A percentile compares a stretch with the other conserved stretches of the same genome.
Evolutionary conservation across 2,888 invertebrate genomes (phyloP).

Genomic region (Frankliniella fusca): DNA sequence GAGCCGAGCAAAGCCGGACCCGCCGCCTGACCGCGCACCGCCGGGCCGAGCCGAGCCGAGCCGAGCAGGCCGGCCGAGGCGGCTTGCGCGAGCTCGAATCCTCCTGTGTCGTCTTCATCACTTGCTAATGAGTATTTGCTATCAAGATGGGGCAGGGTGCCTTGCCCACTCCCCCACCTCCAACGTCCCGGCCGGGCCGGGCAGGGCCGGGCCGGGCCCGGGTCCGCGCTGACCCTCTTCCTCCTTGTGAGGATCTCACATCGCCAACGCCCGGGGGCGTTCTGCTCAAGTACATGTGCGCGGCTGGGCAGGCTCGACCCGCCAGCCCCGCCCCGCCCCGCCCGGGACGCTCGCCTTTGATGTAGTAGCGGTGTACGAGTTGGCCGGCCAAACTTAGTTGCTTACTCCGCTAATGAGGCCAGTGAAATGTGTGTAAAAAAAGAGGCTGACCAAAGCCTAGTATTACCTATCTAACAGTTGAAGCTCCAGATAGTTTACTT

Average conservation of each 20-base stretch:
- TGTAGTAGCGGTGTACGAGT: background rate
- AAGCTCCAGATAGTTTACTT: too few relatives aligned
- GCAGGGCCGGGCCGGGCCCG: background rate
- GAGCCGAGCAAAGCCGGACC: background rate
- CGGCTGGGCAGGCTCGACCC: background rate
- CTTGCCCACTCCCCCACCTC: background rate
- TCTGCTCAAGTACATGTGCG: constrained; percentile 24
- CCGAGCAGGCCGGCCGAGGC: background rate
- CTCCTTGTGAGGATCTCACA: constrained; percentile 20
- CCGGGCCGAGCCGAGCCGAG: background rate
- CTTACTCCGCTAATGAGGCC: too few relatives aligned
- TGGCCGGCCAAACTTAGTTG: background rate
- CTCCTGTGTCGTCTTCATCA: constrained; percentile 26
- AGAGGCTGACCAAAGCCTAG: too few relatives aligned
- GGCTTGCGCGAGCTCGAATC: background rate
- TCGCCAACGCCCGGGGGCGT: constrained; percentile 22
- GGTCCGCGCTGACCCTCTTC: background rate
- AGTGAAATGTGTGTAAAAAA: too few relatives aligned
- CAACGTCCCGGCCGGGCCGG: too few relatives aligned
- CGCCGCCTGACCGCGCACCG: background rate
- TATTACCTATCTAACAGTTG: too few relatives aligned
- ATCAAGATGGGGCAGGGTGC: constrained; percentile 17
- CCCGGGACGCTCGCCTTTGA: background rate
- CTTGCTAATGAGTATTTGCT: constrained; percentile 26
- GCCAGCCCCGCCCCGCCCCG: background rate